Base-by-base conservation (phyloP, 2,113 vertebrate genomes). In the Pimephales promelas region DNA sequence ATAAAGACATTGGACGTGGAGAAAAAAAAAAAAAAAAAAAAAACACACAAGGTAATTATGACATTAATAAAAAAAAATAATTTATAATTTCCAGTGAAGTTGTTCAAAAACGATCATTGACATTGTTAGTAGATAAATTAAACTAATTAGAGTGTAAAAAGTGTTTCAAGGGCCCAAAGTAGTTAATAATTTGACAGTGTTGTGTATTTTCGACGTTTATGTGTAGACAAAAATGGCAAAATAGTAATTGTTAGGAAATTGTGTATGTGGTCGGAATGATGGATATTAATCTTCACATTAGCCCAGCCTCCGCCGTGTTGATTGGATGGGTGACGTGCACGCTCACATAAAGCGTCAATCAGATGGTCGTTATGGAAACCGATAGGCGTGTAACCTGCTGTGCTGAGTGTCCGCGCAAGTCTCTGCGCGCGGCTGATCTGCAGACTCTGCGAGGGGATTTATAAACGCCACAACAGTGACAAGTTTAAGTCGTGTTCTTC, bases 291-390 rank as follows among this genome's bases (percentile, higher is more conserved):
- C 26, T 34, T 36, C 28, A 14, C 24, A 71, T 62, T 62, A 28
- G 76, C 54, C 78, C 64, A 85, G 57, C 31, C 73, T 77, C 0
- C 6, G 9, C 56, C 8, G 34, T 79, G 20, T 28, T 83, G 45
- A 31, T 40, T 78, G 64, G 18, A 11, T 31, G 14, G 40, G 47
- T 85, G 74, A 83, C 26, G 13, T 7, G 24, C 64, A 83, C 36
- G 40, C 59, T 49, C 77, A 64, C n/a, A 40, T 34, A 71, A 54
- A 83, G 57, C 85, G 89, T 85, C 87, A 88, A 40, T 88, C 87
- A 84, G 54, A 13, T 18, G 83, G 85, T 88, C 84, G 79, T 75
- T 79, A 88, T 90, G 85, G 87, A 77, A 90, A 90, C 89, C 84
- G 87, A 80, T 84, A 28, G 78, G 86, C 49, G 61, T 83, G 56